Base-by-base conservation (phyloP, 2,113 vertebrate genomes). In the Pterocles burchelli region DNA sequence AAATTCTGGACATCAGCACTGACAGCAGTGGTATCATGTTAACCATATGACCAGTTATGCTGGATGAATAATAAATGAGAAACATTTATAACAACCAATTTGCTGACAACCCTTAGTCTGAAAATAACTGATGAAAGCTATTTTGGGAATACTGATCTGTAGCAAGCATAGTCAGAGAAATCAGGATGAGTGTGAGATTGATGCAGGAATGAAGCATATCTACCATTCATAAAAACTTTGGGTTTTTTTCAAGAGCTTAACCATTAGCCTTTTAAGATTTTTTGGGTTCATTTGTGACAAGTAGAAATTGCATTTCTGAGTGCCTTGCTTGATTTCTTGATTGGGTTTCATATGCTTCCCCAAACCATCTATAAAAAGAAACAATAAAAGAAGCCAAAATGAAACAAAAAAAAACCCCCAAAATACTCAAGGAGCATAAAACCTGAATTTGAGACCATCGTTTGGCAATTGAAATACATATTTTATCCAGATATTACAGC, bases 81-180 rank as follows among this genome's bases (percentile, higher is more conserved):
- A 95, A 46, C 21, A 85, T 52, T 63, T 33, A 90, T 80, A 92
- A 66, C 46, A 92, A 86, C 51, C 36, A 73, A 90, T 95, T 86
- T 95, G 20, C 61, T 76, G 73, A 63, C 46, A 95, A 86, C n/a
- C 33, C 72, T 82, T 75, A 88, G 81, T 81, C 77, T 67, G n/a
- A 94, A 95, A 89, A 93, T 87, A 93, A 89, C 57, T 86, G 59
- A 95, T 73, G 96, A 94, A 91, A 90, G 46, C 55, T 94, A 92
- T 94, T 93, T 94, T 73, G 63, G 79, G 79, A 85, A 90, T 88
- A 90, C 21, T 80, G 59, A 79, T 76, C 19, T 83, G 33, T 73
- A 66, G 38, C 41, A 54, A 58, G 46, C 26, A 49, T 70, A 88
- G 57, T 78, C 58, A 92, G 55, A 89, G 26, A 80, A 86, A 88